phyloP scores from a whole-genome alignment of 2,797 vertebrate genomes.

The Carduelis carduelis region DNA sequence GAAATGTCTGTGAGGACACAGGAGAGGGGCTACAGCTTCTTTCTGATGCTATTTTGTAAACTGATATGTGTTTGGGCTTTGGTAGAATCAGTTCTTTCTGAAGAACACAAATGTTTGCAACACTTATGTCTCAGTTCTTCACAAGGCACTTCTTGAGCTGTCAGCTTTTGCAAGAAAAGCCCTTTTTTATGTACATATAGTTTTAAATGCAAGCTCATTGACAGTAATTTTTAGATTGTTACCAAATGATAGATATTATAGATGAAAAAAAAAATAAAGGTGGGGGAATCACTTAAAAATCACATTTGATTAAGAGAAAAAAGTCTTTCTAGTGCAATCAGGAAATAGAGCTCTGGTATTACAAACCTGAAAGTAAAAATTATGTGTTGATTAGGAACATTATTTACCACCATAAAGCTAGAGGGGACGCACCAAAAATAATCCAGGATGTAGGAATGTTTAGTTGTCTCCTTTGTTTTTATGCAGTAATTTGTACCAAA shows the following conservation, averaged over 20 bases:
- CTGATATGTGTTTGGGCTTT: background rate
- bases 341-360: background rate
- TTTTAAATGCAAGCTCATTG: background rate
- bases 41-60: background rate
- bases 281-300: background rate
- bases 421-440: background rate
- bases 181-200: accelerated
- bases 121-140: background rate
- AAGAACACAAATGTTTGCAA: background rate
- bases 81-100: background rate
- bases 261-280: accelerated
- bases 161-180: background rate
- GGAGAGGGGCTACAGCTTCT: background rate
- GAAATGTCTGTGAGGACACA: background rate
- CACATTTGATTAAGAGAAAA: background rate
- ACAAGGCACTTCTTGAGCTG: background rate
- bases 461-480: background rate
- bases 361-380: background rate
- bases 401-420: background rate
- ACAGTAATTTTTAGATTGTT: background rate
- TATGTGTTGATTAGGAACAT: background rate
- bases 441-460: background rate
- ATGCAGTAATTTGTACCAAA: slow-evolving; percentile 28
- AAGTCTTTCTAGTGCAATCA: background rate
- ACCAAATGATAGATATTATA: background rate